Evolutionary conservation across 2,797 vertebrate species (phyloP), one percentile per base, ranked within the genome.

Genomic region (Enteromius paludinosus): DNA sequence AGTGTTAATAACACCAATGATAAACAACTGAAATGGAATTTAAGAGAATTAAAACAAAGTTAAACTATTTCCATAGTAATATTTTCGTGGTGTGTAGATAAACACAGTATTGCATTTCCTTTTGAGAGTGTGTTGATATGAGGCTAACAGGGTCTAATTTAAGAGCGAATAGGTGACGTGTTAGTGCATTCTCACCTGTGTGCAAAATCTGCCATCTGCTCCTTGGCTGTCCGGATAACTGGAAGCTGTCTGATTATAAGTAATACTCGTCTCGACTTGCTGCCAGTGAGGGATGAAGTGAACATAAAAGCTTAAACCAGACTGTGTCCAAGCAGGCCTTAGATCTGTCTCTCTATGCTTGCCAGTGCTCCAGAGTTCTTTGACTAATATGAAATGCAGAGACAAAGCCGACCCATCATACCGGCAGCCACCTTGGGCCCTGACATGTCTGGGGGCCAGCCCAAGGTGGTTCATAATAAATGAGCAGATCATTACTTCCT

Each of bases 301-400:
- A 73, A 61, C 81, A 77, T 86, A 82, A 78, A 86, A 80, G 76
- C 80, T 79, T 83, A 81, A 82, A 45, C 73, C 83, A 80, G 76
- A 82, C 62, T 65, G 77, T 83, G 78, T 83, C 81, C 66, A 61
- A 52, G 77, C 38, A 62, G 64, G 56, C 70, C 52, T 79, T 78
- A 70, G 70, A 65, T 52, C 47, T 18, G 41, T 75, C 79, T 74
- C 43, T 79, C 56, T 45, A 30, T 83, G 54, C 56, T 65, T 59
- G 76, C 65, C 14, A 73, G 59, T 84, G 78, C 75, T 33, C n/a
- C 20, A n/a, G 41, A 49, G 20, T 17, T 79, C 28, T 49, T 43
- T 64, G 56, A 38, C 76, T 85, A 78, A 83, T 79, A 41, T 75
- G 77, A 66, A 68, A 66, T 54, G 20, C 30, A 78, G 62, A 66